These are phyloP conservation scores for Himalopsyche kuldschensis DNA, from an alignment of 2,888 invertebrate genomes.

Conservation along the genomic window DNA sequence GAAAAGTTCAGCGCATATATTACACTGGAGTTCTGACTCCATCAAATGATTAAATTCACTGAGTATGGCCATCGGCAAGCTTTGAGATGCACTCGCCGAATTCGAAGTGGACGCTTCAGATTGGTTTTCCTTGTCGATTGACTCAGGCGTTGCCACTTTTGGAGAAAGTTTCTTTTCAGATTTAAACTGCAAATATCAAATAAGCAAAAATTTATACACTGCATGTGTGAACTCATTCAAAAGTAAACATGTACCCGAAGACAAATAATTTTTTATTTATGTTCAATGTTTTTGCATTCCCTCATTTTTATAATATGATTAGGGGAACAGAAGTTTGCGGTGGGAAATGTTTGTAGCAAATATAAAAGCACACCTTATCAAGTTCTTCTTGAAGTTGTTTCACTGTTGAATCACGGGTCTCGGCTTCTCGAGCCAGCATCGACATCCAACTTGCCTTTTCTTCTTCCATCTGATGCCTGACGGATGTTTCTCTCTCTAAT, in stretches of 20 bases:
- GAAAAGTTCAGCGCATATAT: slow-evolving; percentile 75
- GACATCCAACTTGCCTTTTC: slow-evolving; percentile 52
- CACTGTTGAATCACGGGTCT: slow-evolving; percentile 52
- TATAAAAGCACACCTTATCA: slow-evolving; percentile 47
- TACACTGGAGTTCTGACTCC: slow-evolving; percentile 73
- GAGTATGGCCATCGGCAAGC: slow-evolving; percentile 42
- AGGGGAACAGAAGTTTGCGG: too few species aligned
- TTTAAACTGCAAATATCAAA: background rate
- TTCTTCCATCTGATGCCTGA: slow-evolving; percentile 47
- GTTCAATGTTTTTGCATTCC: too few species aligned
- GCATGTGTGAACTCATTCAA: too few species aligned
- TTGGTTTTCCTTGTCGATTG: slow-evolving; percentile 42
- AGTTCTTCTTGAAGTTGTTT: slow-evolving; percentile 58
- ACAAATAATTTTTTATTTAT: too few species aligned
- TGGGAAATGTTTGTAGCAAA: too few species aligned
- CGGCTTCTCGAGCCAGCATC: slow-evolving; percentile 50
- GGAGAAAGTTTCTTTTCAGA: background rate
- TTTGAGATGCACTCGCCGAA: background rate
- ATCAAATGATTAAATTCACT: slow-evolving; percentile 46
- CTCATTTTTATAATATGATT: too few species aligned
- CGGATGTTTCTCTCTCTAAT: slow-evolving; percentile 10
- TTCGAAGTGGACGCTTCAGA: slow-evolving; percentile 13
- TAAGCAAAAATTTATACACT: background rate
- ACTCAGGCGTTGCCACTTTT: slow-evolving; percentile 44
- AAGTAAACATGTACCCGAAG: too few species aligned